These are phyloP conservation scores for Tetramorium bicarinatum DNA, from an alignment of 2,888 invertebrate species.

Conservation along the genomic window DNA sequence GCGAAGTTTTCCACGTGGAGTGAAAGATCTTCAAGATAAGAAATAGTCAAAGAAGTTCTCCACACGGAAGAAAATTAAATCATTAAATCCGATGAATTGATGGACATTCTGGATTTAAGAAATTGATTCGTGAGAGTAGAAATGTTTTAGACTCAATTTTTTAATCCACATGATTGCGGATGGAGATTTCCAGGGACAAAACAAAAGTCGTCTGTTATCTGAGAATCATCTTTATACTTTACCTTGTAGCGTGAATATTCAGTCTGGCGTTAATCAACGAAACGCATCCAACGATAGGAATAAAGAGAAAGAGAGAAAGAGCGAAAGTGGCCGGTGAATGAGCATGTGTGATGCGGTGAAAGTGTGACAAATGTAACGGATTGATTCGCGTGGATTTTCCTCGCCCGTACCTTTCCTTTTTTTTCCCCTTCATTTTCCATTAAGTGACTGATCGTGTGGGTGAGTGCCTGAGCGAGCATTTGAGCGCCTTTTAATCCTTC, in stretches of 20 bases:
- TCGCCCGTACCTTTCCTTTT: conserved; percentile 52
- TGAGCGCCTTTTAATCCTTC: conserved; percentile 50
- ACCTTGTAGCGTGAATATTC: conserved; percentile 54
- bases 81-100: background rate
- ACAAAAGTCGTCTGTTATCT: background rate
- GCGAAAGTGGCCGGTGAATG: conserved; percentile 57
- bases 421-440: conserved; percentile 43
- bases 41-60: background rate
- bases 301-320: conserved; percentile 45
- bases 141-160: background rate
- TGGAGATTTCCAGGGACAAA: background rate
- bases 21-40: background rate
- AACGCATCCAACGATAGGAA: conserved; percentile 59
- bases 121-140: background rate
- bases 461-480: conserved; percentile 59
- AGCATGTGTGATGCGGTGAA: conserved; percentile 68
- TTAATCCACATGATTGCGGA: background rate
- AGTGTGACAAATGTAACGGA: conserved; percentile 69
- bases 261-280: conserved; percentile 69
- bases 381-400: conserved; percentile 64
- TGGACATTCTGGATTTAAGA: background rate
- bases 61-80: background rate
- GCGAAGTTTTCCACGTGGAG: background rate
- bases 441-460: conserved; percentile 64
- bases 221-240: conserved; percentile 37